Conservation (phyloP, 2,888 invertebrate genomes). For the Spatulosminthurus flaviceps region DNA sequence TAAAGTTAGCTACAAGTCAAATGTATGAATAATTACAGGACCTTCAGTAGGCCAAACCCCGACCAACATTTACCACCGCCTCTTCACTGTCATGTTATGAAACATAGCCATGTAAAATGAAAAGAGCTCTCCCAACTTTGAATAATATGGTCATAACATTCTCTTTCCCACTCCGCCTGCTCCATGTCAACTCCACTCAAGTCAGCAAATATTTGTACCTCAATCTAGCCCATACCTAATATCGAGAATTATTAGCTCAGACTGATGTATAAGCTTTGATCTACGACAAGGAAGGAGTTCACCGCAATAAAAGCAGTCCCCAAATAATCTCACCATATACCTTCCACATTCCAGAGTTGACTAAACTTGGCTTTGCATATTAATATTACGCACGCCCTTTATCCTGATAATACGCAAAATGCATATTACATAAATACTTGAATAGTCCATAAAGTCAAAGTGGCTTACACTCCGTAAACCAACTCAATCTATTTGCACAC, state of each 20-base stretch:
- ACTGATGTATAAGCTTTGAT: neutral
- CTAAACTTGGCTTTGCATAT: neutral
- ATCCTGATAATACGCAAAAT: too few species aligned
- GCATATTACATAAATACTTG: too few species aligned
- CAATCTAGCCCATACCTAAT: neutral
- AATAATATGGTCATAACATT: slow-evolving; percentile 18
- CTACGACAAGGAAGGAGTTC: neutral
- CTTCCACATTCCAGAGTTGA: neutral
- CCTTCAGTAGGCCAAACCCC: slow-evolving; percentile 9
- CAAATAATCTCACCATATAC: neutral
- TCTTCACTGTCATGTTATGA: slow-evolving; percentile 11
- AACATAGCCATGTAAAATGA: slow-evolving; percentile 6
- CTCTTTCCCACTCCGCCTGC: slow-evolving; percentile 13
- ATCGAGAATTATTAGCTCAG: neutral
- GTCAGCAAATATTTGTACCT: slow-evolving; percentile 10
- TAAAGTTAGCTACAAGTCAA: neutral
- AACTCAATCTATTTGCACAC: too few species aligned
- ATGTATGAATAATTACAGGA: slow-evolving; percentile 2
- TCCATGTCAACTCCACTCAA: neutral
- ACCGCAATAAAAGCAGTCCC: neutral
- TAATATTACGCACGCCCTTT: neutral
- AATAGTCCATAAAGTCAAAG: too few species aligned
- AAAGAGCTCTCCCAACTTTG: neutral
- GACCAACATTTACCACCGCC: neutral
- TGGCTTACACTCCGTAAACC: too few species aligned